These are phyloP conservation scores for Anastrepha ludens DNA, from an alignment of 1,140 invertebrate genomes.

Conservation along the genomic window DNA sequence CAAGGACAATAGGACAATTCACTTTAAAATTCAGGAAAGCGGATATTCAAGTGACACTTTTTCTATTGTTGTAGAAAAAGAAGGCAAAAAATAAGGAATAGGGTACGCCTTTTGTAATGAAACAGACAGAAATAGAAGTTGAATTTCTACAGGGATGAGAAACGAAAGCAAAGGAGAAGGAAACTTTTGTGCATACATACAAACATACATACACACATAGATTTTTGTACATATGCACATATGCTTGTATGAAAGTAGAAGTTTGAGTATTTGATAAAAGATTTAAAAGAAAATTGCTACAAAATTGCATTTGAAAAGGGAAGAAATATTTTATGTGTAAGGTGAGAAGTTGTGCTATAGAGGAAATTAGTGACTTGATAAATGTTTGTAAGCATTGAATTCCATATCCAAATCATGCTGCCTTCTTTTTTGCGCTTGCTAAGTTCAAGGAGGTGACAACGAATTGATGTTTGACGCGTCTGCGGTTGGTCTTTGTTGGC, in stretches of 20 bases:
- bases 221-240: neutral
- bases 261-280: conserved; percentile 3
- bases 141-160: neutral
- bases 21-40: conserved; percentile 28
- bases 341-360: neutral
- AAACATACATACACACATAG: too few relatives aligned
- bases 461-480: conserved; percentile 39
- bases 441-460: conserved; percentile 17
- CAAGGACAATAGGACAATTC: conserved; percentile 41
- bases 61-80: neutral
- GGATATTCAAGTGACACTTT: conserved; percentile 51
- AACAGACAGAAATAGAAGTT: too few relatives aligned
- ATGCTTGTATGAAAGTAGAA: neutral
- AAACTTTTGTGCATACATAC: too few relatives aligned
- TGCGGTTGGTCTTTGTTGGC: neutral
- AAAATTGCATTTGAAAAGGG: conserved; percentile 33
- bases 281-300: conserved; percentile 3
- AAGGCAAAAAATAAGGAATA: neutral
- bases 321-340: conserved; percentile 27
- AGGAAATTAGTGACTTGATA: conserved; percentile 4
- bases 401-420: neutral
- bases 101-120: neutral
- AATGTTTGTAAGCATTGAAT: neutral
- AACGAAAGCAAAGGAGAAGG: neutral
- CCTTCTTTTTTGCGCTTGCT: neutral